Base-by-base conservation (phyloP, 1,140 invertebrate species). In the Battus philenor region DNA sequence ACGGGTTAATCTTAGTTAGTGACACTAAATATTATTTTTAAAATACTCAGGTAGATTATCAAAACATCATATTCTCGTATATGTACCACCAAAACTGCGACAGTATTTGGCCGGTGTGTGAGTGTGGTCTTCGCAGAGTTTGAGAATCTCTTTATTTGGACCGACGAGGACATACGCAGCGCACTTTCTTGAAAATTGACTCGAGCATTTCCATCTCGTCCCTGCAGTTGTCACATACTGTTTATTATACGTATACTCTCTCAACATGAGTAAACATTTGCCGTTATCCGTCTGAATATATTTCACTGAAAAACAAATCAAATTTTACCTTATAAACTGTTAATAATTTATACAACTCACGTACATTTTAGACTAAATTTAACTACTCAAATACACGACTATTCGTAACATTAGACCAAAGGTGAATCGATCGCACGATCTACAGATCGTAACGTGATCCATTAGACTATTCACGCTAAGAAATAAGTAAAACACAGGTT, bases 181-280 rank as follows among this genome's bases (percentile, higher is more conserved):
- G 32, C 32, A 33, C 8, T 33, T 33, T 16, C 16, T 33, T 8
- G 32, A 33, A 10, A 17, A 17, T 16, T 33, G 32, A 4, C 32
- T 33, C 2, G 31, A 33, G 31, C 31, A 33, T 15, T 33, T 33
- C 31, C 31, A 33, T n/a, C 32, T 7, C 2, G 18, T 4, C 1
- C 16, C 15, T 3, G 8, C 9, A 7, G 7, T 33, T 3, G 31
- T 17, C 6, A 4, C 11, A 16, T 33, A 33, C 15, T 33, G 31
- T 16, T 33, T 33, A 8, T 17, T 33, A 9, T 33, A 33, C 9
- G 31, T 33, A 17, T 33, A 33, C 1, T 16, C 31, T n/a, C 15
- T 33, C 1, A 16, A 2, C 15, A 17, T 33, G 6, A 33, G 31
- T 8, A 33, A 16, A 17, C 31, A 33, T 8, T 7, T 16, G 2